Percentiles rank a stretch among this genome's conserved stretches.
These are phyloP conservation scores for Sebastes minor DNA, from an alignment of 2,797 vertebrate genomes.

Conservation along the genomic window DNA sequence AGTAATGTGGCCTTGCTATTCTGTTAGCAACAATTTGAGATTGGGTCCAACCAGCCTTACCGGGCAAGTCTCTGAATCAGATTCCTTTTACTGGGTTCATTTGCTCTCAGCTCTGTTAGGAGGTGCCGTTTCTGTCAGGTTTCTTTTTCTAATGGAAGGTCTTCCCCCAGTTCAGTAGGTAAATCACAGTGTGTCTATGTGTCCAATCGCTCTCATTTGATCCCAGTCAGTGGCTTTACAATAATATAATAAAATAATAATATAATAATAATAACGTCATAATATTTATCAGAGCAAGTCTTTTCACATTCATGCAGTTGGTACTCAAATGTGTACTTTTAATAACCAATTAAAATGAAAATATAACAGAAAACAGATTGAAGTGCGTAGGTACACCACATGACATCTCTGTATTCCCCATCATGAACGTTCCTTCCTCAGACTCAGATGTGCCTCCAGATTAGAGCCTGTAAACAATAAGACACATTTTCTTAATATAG, in stretches of 20 bases:
- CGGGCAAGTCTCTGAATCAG: too few relatives aligned
- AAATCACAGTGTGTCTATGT: too few relatives aligned
- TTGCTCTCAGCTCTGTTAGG: background rate
- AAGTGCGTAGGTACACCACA: background rate
- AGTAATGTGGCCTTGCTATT: background rate
- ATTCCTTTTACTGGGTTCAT: too few relatives aligned
- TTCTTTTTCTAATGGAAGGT: too few relatives aligned
- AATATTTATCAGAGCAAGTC: background rate
- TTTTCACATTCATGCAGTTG: background rate
- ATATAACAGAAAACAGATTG: background rate
- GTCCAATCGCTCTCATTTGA: background rate
- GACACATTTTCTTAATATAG: background rate
- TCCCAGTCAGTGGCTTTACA: background rate
- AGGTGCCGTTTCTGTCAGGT: too few relatives aligned
- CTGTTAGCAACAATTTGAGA: too few relatives aligned
- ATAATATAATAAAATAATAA: too few relatives aligned
- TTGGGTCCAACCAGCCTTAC: background rate
- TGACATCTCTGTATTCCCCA: background rate
- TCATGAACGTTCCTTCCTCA: background rate
- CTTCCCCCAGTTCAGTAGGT: too few relatives aligned
- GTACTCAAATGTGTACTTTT: background rate
- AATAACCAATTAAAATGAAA: background rate
- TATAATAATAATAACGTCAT: too few relatives aligned
- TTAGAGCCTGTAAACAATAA: background rate
- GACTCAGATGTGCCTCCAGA: background rate